phyloP scores from a whole-genome alignment of 2,888 invertebrate species.

The Noctua fimbriata region DNA sequence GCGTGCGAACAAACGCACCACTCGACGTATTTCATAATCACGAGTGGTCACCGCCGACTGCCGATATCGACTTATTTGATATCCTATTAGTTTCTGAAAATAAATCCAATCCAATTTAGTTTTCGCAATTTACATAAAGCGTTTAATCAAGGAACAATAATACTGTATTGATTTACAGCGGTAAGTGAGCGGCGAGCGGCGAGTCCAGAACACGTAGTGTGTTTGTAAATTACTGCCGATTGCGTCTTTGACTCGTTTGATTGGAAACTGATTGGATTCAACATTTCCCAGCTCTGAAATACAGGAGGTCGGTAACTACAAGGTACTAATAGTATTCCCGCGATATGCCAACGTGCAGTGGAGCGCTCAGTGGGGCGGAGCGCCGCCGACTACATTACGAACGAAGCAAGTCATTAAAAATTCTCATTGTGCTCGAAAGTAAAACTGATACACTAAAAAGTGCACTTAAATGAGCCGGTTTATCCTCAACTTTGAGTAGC shows the following conservation, averaged over 20 bases:
- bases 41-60: neutral
- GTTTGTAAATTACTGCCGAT: constrained; percentile 28
- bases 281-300: constrained; percentile 12
- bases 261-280: constrained; percentile 28
- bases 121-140: constrained; percentile 13
- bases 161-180: neutral
- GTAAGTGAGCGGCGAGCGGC: neutral
- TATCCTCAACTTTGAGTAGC: constrained; percentile 28
- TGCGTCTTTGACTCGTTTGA: constrained; percentile 36
- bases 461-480: constrained; percentile 17
- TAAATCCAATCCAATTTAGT: constrained; percentile 6
- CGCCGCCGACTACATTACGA: neutral
- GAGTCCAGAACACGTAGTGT: neutral
- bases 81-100: constrained; percentile 9
- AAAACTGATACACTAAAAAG: constrained; percentile 33
- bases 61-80: neutral
- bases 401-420: constrained; percentile 15
- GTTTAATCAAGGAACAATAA: constrained; percentile 29
- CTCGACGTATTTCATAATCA: constrained; percentile 4
- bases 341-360: neutral
- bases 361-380: neutral
- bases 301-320: neutral
- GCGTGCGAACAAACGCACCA: neutral
- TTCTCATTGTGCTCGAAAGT: constrained; percentile 37
- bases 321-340: neutral